A percentile compares a stretch with the other conserved stretches of the same genome.
Conservation (phyloP, 2,888 invertebrate genomes). For the Pilophorus perplexus region DNA sequence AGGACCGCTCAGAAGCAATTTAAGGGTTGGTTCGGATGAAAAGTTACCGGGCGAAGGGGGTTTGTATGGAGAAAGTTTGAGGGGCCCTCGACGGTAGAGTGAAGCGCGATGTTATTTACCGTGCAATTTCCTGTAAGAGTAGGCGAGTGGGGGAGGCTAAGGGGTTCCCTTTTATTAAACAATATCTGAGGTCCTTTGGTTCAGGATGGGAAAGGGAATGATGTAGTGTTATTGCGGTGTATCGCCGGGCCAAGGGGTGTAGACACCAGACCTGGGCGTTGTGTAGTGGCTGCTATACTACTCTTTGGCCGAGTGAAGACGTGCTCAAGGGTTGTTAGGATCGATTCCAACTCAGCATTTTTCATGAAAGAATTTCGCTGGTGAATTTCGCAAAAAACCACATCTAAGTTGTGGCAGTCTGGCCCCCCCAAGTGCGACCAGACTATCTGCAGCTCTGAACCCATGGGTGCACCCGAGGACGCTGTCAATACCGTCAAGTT, state of each 20-base stretch:
- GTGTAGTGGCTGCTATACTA: too few species aligned
- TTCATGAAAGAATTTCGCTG: too few species aligned
- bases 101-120: slow-evolving; percentile 39
- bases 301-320: too few species aligned
- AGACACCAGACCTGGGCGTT: too few species aligned
- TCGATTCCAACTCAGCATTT: too few species aligned
- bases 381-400: too few species aligned
- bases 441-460: too few species aligned
- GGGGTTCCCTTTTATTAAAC: slow-evolving; percentile 39
- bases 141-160: background rate
- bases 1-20: slow-evolving; percentile 28
- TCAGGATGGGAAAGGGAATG: slow-evolving; percentile 20
- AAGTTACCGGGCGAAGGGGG: slow-evolving; percentile 5
- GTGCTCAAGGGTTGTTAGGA: too few species aligned
- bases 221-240: slow-evolving; percentile 41
- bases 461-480: too few species aligned
- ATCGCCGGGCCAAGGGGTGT: slow-evolving; percentile 19
- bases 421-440: too few species aligned
- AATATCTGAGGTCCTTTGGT: slow-evolving; percentile 42
- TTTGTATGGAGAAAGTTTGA: slow-evolving; percentile 29
- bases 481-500: too few species aligned
- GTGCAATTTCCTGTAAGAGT: slow-evolving; percentile 39
- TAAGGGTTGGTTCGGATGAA: slow-evolving; percentile 19
- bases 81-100: slow-evolving; percentile 32
- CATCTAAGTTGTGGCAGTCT: too few species aligned